Base-by-base conservation (phyloP, 2,797 vertebrate species). In the Eleutherodactylus coqui region DNA sequence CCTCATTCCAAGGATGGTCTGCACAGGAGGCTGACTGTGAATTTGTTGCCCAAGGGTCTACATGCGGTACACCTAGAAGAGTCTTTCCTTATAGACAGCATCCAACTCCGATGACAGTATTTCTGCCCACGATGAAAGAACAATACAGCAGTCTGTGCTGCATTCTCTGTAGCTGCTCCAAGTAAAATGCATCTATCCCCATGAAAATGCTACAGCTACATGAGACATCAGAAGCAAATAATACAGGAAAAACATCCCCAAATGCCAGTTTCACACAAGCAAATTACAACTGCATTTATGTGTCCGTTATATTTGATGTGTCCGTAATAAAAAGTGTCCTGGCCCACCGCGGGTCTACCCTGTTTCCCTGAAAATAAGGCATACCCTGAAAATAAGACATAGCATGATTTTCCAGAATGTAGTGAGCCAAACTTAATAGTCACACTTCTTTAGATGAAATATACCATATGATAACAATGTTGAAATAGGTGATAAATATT, bases 341-440 rank as follows among this genome's bases (percentile, higher is more conserved):
- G n/a, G n/a, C n/a, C n/a, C n/a, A n/a, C n/a, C n/a, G n/a, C n/a
- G n/a, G n/a, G n/a, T n/a, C n/a, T n/a, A n/a, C n/a, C n/a, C n/a
- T n/a, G n/a, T n/a, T n/a, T n/a, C n/a, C n/a, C n/a, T n/a, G n/a
- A n/a, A n/a, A n/a, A n/a, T n/a, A n/a, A n/a, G n/a, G n/a, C n/a
- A n/a, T n/a, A n/a, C n/a, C n/a, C n/a, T n/a, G n/a, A n/a, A n/a
- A n/a, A n/a, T n/a, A n/a, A n/a, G n/a, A n/a, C n/a, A n/a, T n/a
- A n/a, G n/a, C n/a, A n/a, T n/a, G n/a, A n/a, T n/a, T n/a, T n/a
- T n/a, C n/a, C n/a, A n/a, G n/a, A n/a, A n/a, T n/a, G n/a, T n/a
- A n/a, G n/a, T n/a, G n/a, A n/a, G n/a, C n/a, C n/a, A n/a, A 4
- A 64, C 77, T 77, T 84, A 51, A 84, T 77, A 75, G 77, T 69